Evolutionary conservation across 2,888 invertebrate genomes (phyloP), one percentile per base, ranked within the genome.

Genomic region (Phasia obesa): DNA sequence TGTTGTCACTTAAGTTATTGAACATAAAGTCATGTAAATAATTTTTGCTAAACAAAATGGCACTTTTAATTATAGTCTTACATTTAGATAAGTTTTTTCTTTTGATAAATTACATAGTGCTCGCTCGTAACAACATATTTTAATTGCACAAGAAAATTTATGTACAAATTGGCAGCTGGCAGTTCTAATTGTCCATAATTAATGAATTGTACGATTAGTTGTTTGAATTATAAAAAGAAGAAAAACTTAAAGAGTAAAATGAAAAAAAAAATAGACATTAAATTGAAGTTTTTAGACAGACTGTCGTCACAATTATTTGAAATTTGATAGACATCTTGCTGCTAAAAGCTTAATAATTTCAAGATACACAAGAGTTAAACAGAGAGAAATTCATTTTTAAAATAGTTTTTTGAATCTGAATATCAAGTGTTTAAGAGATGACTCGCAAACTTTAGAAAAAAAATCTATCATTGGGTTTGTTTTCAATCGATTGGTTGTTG

Each of bases 181-280:
- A 53, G 15, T 44, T 31, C 21, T 67, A 60, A 60, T 67, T 49
- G 70, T 47, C 64, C 38, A 57, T 64, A 64, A 71, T 35, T 78
- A 64, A 78, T 71, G 57, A 77, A 69, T 76, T 47, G 27, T 17
- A 15, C 19, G 9, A 67, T 17, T 65, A 17, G 49, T 65, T 35
- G 47, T 75, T 71, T 53, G 27, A 4, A 47, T 2, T 27, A 11
- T 35, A 44, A 70, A 44, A 19, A 17, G 25, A 19, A 17, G 2
- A 55, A 70, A 57, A 21, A 57, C 27, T 44, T 9, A 15, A 44
- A 23, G 49, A 51, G 38, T 27, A 4, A 0, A 17, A 6, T 7
- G 6, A 4, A 35, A 35, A 9, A 35, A 9, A 35, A 35, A 35
- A 9, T 35, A 11, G 2, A 35, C 35, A 35, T 11, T 35, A 55